These are phyloP conservation scores for Caenorhabditis tropicalis DNA, from an alignment of 1,140 invertebrate genomes.

Conservation along the genomic window DNA sequence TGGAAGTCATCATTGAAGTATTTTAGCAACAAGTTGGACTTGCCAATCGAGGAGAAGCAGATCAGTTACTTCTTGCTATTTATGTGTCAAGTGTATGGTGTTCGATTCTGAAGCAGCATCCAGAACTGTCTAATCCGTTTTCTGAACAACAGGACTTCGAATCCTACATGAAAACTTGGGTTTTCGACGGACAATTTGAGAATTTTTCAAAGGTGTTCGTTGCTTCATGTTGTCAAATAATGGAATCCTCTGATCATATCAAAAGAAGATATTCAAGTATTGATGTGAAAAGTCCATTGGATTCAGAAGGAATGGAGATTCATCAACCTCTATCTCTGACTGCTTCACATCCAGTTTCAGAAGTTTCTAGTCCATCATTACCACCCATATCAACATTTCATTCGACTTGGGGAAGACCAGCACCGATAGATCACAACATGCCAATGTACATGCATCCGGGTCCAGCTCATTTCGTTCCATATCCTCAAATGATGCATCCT, in stretches of 20 bases:
- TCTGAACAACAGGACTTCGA: not conserved
- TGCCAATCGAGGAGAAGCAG: not conserved
- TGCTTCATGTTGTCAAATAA: slow-evolving; percentile 21
- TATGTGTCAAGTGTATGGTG: slow-evolving; percentile 18
- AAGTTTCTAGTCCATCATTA: not conserved
- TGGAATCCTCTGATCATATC: not conserved
- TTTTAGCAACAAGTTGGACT: not conserved
- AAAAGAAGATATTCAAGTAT: not conserved
- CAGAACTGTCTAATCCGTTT: not conserved
- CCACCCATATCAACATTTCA: not conserved
- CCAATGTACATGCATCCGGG: not conserved
- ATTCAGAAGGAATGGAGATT: not conserved
- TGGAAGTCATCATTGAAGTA: not conserved
- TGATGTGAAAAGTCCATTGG: not conserved
- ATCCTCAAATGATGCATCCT: not conserved
- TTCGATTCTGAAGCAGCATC: slow-evolving; percentile 4
- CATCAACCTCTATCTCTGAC: not conserved
- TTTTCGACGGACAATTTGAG: not conserved
- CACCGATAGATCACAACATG: not conserved
- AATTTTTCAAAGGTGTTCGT: slow-evolving; percentile 14
- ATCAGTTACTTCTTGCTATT: not conserved
- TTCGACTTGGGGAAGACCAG: not conserved
- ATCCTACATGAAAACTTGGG: slow-evolving; percentile 23
- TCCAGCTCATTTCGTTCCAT: not conserved
- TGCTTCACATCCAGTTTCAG: not conserved